Conservation (phyloP, 2,888 invertebrate genomes). For the Chironomus tentans region DNA sequence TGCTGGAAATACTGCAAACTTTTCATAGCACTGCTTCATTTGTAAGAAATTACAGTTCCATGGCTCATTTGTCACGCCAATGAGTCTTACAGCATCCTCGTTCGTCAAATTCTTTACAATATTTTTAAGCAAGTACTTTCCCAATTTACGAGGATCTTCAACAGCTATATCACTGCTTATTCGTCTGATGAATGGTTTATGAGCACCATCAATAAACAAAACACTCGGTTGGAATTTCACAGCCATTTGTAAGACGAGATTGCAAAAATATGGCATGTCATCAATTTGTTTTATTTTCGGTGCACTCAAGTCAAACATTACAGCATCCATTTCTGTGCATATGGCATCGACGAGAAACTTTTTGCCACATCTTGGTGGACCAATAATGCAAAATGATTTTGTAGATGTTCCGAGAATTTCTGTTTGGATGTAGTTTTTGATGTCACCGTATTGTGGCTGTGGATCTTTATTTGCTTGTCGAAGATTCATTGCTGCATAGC, state of each 20-base stretch:
- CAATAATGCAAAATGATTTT: conserved; percentile 55
- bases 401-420: conserved; percentile 40
- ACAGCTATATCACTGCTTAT: conserved; percentile 38
- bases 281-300: conserved; percentile 51
- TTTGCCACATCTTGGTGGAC: conserved; percentile 59
- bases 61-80: conserved; percentile 47
- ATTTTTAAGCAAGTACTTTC: conserved; percentile 44
- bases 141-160: conserved; percentile 46
- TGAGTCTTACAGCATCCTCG: conserved; percentile 47
- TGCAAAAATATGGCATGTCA: conserved; percentile 52
- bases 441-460: conserved; percentile 46
- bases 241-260: conserved; percentile 52
- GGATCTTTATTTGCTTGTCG: conserved; percentile 34
- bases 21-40: conserved; percentile 36
- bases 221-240: conserved; percentile 52
- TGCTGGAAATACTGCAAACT: conserved; percentile 36
- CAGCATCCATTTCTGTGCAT: conserved; percentile 55
- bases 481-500: conserved; percentile 46
- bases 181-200: conserved; percentile 49
- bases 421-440: conserved; percentile 47
- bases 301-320: conserved; percentile 55
- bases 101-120: conserved; percentile 47
- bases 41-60: conserved; percentile 41
- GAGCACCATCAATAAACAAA: conserved; percentile 48
- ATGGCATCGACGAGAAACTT: conserved; percentile 58